These are phyloP conservation scores for Scaptomyza montana DNA, from an alignment of 1,140 invertebrate genomes.

Conservation along the genomic window DNA sequence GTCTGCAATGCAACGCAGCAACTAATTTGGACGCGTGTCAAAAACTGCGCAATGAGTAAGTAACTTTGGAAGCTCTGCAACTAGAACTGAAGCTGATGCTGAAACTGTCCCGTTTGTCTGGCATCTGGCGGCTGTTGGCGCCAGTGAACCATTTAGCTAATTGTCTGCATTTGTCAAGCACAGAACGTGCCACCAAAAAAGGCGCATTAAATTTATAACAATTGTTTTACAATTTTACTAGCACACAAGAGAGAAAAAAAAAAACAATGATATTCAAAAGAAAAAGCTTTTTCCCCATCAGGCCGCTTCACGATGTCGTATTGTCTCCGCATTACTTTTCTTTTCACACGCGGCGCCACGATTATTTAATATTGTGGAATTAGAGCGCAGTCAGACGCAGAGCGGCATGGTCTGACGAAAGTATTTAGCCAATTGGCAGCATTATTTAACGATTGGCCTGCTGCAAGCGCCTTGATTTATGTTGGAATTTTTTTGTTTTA, in stretches of 20 bases:
- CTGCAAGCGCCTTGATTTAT: conserved; percentile 65
- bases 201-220: conserved; percentile 73
- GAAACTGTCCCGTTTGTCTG: conserved; percentile 8
- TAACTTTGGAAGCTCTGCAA: conserved; percentile 17
- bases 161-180: conserved; percentile 79
- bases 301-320: neutral
- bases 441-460: conserved; percentile 58
- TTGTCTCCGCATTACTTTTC: conserved; percentile 46
- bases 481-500: conserved; percentile 47
- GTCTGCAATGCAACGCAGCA: neutral
- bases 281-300: neutral
- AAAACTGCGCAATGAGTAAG: conserved; percentile 42
- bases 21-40: conserved; percentile 52
- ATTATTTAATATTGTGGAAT: conserved; percentile 59
- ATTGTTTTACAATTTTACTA: conserved; percentile 73
- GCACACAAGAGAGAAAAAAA: conserved; percentile 14
- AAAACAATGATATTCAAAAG: neutral
- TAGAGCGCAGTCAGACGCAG: conserved; percentile 26
- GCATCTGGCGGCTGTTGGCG: conserved; percentile 57
- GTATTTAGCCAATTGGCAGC: conserved; percentile 74
- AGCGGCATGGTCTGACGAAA: conserved; percentile 52
- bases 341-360: conserved; percentile 60
- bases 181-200: conserved; percentile 53
- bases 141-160: conserved; percentile 76
- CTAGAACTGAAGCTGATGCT: neutral